Evolutionary conservation across 2,113 vertebrate genomes (phyloP).

Genomic region (Nyctereutes procyonoides): DNA sequence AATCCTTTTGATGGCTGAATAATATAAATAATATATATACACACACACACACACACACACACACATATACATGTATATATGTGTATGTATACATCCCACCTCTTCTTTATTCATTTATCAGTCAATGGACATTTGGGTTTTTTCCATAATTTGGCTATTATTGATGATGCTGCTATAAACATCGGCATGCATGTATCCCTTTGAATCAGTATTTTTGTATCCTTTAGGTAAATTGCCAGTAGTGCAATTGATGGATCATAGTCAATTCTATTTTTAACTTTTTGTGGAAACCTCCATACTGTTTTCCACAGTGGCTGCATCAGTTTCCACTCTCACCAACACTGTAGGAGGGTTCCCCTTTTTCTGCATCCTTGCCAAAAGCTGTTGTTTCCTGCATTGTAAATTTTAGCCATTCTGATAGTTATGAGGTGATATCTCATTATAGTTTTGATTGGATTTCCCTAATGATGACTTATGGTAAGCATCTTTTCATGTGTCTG

Average conservation of each 20-base stretch:
- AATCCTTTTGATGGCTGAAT: background rate
- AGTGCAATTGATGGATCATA: background rate
- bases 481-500: background rate
- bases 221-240: background rate
- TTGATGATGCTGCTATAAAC: background rate
- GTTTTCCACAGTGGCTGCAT: background rate
- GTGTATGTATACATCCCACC: background rate
- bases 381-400: background rate
- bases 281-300: background rate
- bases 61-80: background rate
- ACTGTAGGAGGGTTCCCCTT: background rate
- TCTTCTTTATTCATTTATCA: background rate
- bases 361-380: background rate
- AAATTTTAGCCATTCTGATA: background rate
- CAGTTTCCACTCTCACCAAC: background rate
- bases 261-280: background rate
- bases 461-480: background rate
- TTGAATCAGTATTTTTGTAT: background rate
- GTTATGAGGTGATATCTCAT: background rate
- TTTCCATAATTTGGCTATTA: background rate
- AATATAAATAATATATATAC: background rate
- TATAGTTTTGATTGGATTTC: background rate
- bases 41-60: no score
- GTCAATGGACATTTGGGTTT: background rate
- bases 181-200: background rate